Base-by-base conservation (phyloP, 2,113 vertebrate genomes). In the Hemiprocne comata region DNA sequence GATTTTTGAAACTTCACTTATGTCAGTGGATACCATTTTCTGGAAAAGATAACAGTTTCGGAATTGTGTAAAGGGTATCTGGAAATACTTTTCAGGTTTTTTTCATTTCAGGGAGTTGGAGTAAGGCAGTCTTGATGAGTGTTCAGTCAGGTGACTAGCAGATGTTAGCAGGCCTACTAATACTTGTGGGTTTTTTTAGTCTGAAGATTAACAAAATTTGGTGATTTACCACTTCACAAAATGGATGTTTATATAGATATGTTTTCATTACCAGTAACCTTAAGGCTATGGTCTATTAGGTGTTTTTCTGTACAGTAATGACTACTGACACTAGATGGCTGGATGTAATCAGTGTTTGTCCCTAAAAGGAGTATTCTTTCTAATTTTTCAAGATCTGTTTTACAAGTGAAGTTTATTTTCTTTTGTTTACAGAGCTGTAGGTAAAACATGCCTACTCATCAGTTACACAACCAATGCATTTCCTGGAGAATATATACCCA, bases 381-480 rank as follows among this genome's bases (percentile, higher is more conserved):
- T 69, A 19, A n/a, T 72, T 67, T 17, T 85, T 83, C 25, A 81
- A 46, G 76, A 31, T 79, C 21, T 75, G 13, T 86, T 70, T 96
- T 74, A 90, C 64, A 66, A 87, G 38, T 93, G 44, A 90, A 69
- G 58, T 96, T 94, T 91, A 50, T 85, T 70, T 77, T 71, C 50
- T 86, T 70, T 77, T 70, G 24, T 93, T 96, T 97, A 34, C 87
- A 99, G 99, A 96, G 99, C 99, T 97, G 99, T 99, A 95, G 99
- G 99, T 98, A 99, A 99, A 98, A 99, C 99, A 97, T 99, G 99
- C 96, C 98, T 99, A 58, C 99, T 99, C 96, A 99, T 99, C 99
- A 99, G 99, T 97, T 99, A 99, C 92, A 99, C 99, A 28, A 99
- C 99, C 97, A 99, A 99, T 97, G 99, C 99, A 5, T 99, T 99